Conservation (phyloP, 2,888 invertebrate genomes). For the Biston betularia region DNA sequence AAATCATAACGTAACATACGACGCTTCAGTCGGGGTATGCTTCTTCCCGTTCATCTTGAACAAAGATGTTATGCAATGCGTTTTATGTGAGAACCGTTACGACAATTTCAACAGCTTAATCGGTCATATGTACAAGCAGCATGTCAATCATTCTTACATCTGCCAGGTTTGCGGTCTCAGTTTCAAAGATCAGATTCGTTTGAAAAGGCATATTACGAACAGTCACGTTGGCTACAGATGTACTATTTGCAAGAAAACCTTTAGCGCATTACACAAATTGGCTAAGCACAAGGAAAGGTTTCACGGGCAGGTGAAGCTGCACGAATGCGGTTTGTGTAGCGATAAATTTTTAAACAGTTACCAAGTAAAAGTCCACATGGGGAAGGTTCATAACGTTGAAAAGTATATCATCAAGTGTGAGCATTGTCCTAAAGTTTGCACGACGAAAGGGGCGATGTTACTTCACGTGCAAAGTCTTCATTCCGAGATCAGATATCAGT, state of each 20-base stretch:
- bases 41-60: conserved; percentile 67
- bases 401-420: conserved; percentile 71
- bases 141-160: conserved; percentile 63
- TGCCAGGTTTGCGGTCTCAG: conserved; percentile 72
- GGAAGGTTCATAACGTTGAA: conserved; percentile 72
- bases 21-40: conserved; percentile 56
- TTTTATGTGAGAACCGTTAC: conserved; percentile 58
- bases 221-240: conserved; percentile 64
- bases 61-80: conserved; percentile 62
- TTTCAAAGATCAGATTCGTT: conserved; percentile 62
- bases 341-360: conserved; percentile 61
- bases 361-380: conserved; percentile 72
- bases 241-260: conserved; percentile 74
- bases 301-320: conserved; percentile 58
- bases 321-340: conserved; percentile 65
- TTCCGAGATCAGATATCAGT: conserved; percentile 63
- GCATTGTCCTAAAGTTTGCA: conserved; percentile 74
- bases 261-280: conserved; percentile 62
- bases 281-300: conserved; percentile 63
- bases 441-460: conserved; percentile 82
- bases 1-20: conserved; percentile 59
- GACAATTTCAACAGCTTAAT: conserved; percentile 68
- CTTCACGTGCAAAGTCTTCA: conserved; percentile 83
- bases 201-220: conserved; percentile 65
- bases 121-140: conserved; percentile 71